Base-by-base conservation (phyloP, 1,140 invertebrate genomes). In the Choristoneura fumiferana region DNA sequence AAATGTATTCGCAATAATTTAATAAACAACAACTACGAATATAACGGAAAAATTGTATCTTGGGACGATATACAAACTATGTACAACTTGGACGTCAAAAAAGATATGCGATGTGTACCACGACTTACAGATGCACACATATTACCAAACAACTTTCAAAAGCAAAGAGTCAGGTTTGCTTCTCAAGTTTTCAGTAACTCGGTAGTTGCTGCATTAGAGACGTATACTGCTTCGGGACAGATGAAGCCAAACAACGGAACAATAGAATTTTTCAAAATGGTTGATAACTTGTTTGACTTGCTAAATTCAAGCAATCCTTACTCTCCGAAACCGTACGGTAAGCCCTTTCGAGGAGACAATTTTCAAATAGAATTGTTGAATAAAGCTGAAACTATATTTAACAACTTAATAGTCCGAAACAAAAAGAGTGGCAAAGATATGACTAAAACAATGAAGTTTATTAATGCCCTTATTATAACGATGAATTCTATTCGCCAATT, bases 401-500 rank as follows among this genome's bases (percentile, higher is more conserved):
- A 37, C 13, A 12, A 4, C 13, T 12, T 37, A 12, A 37, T 4
- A 34, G 36, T 37, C 1, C n/a, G 4, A 37, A n/a, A 5, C 13
- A 37, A 37, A 37, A 37, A 37, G n/a, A 37, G 10, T 9, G 43
- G 43, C 10, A 9, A 14, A 12, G 43, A 45, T 29, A 14, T 45
- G 10, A 15, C 43, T 1, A 45, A 45, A 10, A 29, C 9, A 3
- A 45, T 45, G 6, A 45, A 45, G 18, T 45, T 45, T 13, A 18
- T 45, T 14, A 45, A 45, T 45, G 43, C 43, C 17, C 17, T 45
- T 15, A 40, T 6, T 13, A 13, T 45, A 1, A 45, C 43, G 2
- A 45, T 45, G 10, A 45, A 45, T 45, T 45, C 43, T 10, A 4
- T 45, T 9, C 43, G 18, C 9, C 43, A 45, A 14, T 45, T 45